phyloP scores from a whole-genome alignment of 2,113 vertebrate species.

The Nibea albiflora region DNA sequence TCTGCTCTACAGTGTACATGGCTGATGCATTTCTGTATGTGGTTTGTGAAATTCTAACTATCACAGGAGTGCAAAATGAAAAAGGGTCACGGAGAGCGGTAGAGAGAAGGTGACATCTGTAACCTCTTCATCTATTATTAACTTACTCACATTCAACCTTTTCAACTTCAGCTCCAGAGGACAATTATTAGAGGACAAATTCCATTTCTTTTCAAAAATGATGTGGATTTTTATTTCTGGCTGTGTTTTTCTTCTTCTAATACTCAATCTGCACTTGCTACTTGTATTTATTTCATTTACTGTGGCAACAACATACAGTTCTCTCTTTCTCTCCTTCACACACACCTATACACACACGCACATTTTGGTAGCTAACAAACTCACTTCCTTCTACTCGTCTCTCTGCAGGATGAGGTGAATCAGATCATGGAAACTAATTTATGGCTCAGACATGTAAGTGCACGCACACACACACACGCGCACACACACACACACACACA shows the following conservation, averaged over 20 bases:
- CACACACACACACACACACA: not conserved
- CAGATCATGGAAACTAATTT: constrained; percentile 83
- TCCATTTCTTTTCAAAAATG: not conserved
- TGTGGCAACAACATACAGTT: not conserved
- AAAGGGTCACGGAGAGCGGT: not conserved
- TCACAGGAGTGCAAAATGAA: constrained; percentile 19
- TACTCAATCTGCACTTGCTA: not conserved
- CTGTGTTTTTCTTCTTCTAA: not conserved
- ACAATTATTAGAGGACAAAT: not conserved
- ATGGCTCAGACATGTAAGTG: constrained; percentile 80
- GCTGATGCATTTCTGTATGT: not conserved
- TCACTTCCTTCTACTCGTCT: constrained; percentile 30
- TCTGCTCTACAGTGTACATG: not conserved
- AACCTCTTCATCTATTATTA: constrained; percentile 56
- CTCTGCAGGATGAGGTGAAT: constrained; percentile 78
- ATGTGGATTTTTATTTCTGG: not conserved
- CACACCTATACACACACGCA: not conserved
- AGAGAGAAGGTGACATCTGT: constrained; percentile 7
- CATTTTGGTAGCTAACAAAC: not conserved
- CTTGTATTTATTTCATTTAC: not conserved
- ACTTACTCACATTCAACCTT: constrained; percentile 16
- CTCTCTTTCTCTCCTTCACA: not conserved
- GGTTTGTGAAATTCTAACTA: not conserved
- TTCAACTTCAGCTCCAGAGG: not conserved
- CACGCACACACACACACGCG: constrained; percentile 14